Evolutionary conservation across 1,140 invertebrate species (phyloP).

Genomic region (Rhynchophorus ferrugineus): DNA sequence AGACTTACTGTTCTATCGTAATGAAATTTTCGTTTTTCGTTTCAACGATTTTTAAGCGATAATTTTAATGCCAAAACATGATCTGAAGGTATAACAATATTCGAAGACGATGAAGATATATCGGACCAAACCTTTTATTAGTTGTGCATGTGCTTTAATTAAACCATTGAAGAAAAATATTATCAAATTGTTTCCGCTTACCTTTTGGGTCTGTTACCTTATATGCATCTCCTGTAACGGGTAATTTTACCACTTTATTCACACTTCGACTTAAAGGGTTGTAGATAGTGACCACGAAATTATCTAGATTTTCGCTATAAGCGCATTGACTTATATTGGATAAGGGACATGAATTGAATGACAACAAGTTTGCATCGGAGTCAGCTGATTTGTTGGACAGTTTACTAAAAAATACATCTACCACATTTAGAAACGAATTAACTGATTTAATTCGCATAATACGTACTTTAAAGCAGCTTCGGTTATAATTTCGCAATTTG

Average conservation of each 20-base stretch:
- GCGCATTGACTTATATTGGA: slow-evolving; percentile 56
- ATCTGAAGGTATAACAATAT: too few relatives aligned
- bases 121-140: too few relatives aligned
- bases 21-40: too few relatives aligned
- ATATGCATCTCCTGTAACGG: slow-evolving; percentile 54
- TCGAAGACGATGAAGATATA: too few relatives aligned
- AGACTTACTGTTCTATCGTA: too few relatives aligned
- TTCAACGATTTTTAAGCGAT: too few relatives aligned
- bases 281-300: slow-evolving; percentile 64
- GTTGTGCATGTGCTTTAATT: too few relatives aligned
- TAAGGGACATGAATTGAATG: slow-evolving; percentile 19
- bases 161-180: too few relatives aligned
- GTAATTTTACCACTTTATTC: slow-evolving; percentile 60
- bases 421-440: background rate
- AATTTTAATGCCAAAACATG: too few relatives aligned
- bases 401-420: slow-evolving; percentile 10
- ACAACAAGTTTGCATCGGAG: too few relatives aligned
- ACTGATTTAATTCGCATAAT: background rate
- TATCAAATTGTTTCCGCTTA: too few relatives aligned
- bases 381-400: slow-evolving; percentile 5
- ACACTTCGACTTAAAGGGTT: slow-evolving; percentile 69
- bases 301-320: slow-evolving; percentile 52
- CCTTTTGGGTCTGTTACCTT: slow-evolving; percentile 53
- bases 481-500: slow-evolving; percentile 41
- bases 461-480: slow-evolving; percentile 4